phyloP scores from a whole-genome alignment of 1,140 invertebrate genomes.

The Drusus annulatus region DNA sequence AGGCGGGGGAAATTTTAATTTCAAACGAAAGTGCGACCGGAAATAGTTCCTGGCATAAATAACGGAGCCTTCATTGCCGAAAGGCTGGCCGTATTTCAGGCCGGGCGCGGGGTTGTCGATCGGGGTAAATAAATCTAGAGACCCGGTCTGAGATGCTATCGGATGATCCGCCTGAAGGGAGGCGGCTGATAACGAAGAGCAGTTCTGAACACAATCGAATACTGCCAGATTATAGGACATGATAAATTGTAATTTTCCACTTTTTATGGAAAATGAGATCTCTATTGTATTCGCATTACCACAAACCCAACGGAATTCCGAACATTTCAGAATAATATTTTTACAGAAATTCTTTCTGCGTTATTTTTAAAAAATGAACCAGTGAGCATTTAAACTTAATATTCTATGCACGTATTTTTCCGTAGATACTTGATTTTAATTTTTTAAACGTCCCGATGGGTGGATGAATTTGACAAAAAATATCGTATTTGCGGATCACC shows the following conservation, averaged over 20 bases:
- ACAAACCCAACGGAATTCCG: not conserved
- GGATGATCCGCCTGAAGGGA: not conserved
- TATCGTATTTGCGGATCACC: slow-evolving; percentile 20
- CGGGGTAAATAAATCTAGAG: slow-evolving; percentile 30
- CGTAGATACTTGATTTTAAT: not conserved
- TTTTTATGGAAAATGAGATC: not conserved
- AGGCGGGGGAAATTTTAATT: slow-evolving; percentile 52
- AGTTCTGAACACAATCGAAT: slow-evolving; percentile 23
- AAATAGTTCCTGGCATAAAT: slow-evolving; percentile 56
- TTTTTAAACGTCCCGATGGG: not conserved
- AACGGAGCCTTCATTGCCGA: slow-evolving; percentile 28
- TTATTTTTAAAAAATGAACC: too few relatives aligned
- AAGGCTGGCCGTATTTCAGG: slow-evolving; percentile 1
- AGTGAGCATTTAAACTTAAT: too few relatives aligned
- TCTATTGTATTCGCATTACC: not conserved
- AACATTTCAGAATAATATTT: too few relatives aligned
- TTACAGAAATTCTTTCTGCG: too few relatives aligned
- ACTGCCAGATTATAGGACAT: slow-evolving; percentile 1
- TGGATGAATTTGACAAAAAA: not conserved
- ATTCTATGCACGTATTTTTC: not conserved
- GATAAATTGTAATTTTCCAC: not conserved
- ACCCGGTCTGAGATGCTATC: slow-evolving; percentile 8
- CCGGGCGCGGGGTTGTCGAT: slow-evolving; percentile 20
- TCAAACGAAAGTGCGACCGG: slow-evolving; percentile 55
- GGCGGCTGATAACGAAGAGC: not conserved